Base-by-base conservation (phyloP, 2,113 vertebrate genomes). In the Grammomys surdaster region DNA sequence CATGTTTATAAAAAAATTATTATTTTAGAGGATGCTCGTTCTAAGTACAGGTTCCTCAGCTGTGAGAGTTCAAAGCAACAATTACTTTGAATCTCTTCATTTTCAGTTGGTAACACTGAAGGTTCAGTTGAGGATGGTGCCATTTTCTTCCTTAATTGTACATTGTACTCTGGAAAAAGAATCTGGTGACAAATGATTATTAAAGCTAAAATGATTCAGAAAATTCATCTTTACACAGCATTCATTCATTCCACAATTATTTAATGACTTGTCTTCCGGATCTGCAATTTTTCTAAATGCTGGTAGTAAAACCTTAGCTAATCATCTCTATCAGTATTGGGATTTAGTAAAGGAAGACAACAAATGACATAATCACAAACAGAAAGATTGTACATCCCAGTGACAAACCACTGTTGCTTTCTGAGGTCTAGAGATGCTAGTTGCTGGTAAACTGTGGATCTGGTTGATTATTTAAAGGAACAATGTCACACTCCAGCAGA, bases 1-100 rank as follows among this genome's bases (percentile, higher is more conserved):
- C 63, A 95, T 97, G 80, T 97, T 98, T 98, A 87, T 97, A 97
- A 97, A 97, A 98, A 96, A 88, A 93, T 93, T 95, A 96, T 97
- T 98, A 96, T 97, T 98, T 97, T 94, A 96, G 81, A 96, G 92
- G 89, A 88, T 33, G 36, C 89, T 91, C 33, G 26, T 88, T 91
- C 87, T 96, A 98, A 96, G 97, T 97, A 76, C 76, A 95, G 96
- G 12, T 94, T 97, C 46, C 48, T 96, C 86, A 89, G 88, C 93
- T 96, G 85, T 90, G 86, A 97, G 88, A 63, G 90, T 97, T 98
- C 90, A 98, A 98, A 96, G 0, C 58, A 97, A 43, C 7, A 75
- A 56, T 90, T 95, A 82, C 82, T 96, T 76, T 97, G 92, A 93
- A 91, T 89, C 7, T 77, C 56, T 96, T 95, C 95, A 94, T 80